Evolutionary conservation across 2,888 invertebrate species (phyloP), one percentile per base, ranked within the genome.

Genomic region (Eledona agricola): DNA sequence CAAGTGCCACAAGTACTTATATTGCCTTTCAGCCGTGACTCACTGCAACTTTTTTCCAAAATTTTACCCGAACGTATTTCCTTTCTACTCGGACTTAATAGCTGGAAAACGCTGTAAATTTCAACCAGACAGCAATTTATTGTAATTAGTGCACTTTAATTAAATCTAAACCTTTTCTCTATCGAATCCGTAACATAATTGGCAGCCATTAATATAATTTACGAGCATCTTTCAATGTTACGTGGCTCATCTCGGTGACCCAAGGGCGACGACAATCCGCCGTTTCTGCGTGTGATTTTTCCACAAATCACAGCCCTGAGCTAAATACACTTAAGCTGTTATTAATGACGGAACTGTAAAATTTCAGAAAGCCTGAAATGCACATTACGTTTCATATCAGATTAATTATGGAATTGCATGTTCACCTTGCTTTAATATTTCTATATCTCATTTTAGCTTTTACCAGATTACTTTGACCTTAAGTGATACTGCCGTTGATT

Each of bases 361-460:
- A 58, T 55, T 64, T 60, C 59, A 55, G 46, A 58, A 37, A 51
- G 52, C 42, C 43, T 38, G 56, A 52, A 52, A 35, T 57, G 49
- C 59, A 59, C 65, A 63, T 66, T 66, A 64, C 58, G 66, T 61
- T 64, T 59, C 61, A 49, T 64, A 64, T 66, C 64, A 60, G 66
- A 68, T 68, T 67, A 68, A 68, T 68, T 64, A 67, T 64, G 52
- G 60, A 59, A 66, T 68, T 65, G 68, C 68, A 68, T 68, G 68
- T 65, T 67, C 57, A 62, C 63, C 60, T 63, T 55, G 57, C 59
- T 54, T 59, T 58, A 58, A 61, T 63, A 54, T 58, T 51, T 51
- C 57, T 54, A 53, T 53, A 53, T 53, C 53, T 53, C 53, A 54
- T 49, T 54, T 35, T 54, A 54, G 47, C 54, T 54, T 49, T 49